phyloP scores from a whole-genome alignment of 2,888 invertebrate genomes.

The Patella caerulea region DNA sequence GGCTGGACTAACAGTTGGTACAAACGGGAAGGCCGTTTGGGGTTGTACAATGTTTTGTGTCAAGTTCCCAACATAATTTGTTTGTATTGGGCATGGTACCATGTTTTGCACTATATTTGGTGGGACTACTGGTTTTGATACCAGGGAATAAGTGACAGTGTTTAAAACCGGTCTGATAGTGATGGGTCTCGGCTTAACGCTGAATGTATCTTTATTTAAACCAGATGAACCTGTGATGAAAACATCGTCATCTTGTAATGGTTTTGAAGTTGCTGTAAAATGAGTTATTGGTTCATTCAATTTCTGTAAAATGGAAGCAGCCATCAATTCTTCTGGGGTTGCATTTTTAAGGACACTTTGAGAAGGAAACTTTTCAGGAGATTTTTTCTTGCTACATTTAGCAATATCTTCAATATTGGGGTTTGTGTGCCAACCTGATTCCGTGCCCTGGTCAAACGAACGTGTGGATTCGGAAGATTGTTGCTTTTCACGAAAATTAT shows the following conservation, averaged over 20 bases:
- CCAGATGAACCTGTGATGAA: conserved; percentile 7
- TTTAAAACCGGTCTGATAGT: conserved; percentile 20
- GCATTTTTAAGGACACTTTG: background rate
- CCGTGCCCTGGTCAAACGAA: too few relatives aligned
- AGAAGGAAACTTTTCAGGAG: too few relatives aligned
- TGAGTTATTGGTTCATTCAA: background rate
- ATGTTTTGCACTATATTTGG: background rate
- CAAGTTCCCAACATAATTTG: conserved; percentile 9
- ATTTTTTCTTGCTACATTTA: too few relatives aligned
- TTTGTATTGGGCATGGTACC: conserved; percentile 7
- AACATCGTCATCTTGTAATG: too few relatives aligned
- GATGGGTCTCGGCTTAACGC: background rate
- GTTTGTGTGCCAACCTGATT: too few relatives aligned
- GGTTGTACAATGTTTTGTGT: background rate
- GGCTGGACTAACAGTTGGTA: background rate
- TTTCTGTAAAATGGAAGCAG: background rate
- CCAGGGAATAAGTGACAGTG: background rate
- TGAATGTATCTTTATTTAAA: background rate
- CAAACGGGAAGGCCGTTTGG: background rate
- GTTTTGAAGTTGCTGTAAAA: too few relatives aligned
- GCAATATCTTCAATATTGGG: too few relatives aligned
- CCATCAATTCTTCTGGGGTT: background rate
- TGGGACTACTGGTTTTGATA: too few relatives aligned
- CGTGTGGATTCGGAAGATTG: too few relatives aligned
- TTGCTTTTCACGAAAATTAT: background rate